phyloP scores from a whole-genome alignment of 2,113 vertebrate species.

The Patagioenas fasciata region DNA sequence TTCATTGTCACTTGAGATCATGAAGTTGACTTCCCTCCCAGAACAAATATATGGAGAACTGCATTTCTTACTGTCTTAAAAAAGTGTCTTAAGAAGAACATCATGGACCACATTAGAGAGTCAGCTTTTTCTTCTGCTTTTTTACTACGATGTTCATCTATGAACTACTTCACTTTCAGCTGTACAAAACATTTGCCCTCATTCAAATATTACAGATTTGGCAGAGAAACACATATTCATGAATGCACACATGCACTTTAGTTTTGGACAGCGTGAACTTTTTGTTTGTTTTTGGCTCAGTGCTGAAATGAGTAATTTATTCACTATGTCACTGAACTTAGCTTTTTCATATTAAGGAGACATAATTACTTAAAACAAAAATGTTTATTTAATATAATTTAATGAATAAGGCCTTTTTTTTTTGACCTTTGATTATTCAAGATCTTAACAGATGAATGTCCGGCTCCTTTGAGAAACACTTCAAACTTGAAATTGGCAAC shows the following conservation, averaged over 20 bases:
- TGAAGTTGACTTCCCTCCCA: neutral
- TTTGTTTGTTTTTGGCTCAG: neutral
- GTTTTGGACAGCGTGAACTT: neutral
- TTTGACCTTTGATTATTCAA: neutral
- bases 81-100: neutral
- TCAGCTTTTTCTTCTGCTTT: neutral
- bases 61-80: neutral
- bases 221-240: neutral
- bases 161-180: neutral
- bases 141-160: neutral
- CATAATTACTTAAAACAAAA: neutral
- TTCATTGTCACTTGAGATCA: slow-evolving; percentile 27
- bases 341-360: neutral
- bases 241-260: neutral
- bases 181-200: neutral
- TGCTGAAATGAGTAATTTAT: neutral
- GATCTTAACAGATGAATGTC: neutral
- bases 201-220: neutral
- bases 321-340: neutral
- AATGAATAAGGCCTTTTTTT: neutral
- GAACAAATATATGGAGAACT: neutral
- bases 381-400: neutral
- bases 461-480: neutral
- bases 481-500: neutral
- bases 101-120: neutral